Conservation (phyloP, 2,797 vertebrate genomes). For the Oreochromis mossambicus region DNA sequence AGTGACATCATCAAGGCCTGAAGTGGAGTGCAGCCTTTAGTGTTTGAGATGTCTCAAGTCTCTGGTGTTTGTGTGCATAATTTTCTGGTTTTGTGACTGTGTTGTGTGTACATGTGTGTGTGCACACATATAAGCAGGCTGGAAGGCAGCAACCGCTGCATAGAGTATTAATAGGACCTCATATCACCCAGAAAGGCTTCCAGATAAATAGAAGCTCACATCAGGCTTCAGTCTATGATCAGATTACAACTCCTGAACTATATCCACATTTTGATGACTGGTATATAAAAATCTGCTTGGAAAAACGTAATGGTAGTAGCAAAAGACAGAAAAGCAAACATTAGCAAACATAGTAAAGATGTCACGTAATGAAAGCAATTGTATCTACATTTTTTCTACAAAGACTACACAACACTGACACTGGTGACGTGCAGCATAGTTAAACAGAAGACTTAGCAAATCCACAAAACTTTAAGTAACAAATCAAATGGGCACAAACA, state of each 20-base stretch:
- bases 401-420: not conserved
- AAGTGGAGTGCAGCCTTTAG: conserved; percentile 31
- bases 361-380: not conserved
- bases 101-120: not conserved
- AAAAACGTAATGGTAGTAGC: not conserved
- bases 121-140: conserved; percentile 2
- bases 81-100: conserved; percentile 19
- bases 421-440: not conserved
- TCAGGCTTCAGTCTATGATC: conserved; percentile 15
- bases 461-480: not conserved
- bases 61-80: conserved; percentile 25
- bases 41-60: conserved; percentile 28
- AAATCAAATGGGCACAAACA: not conserved
- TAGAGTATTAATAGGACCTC: conserved; percentile 66
- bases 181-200: conserved; percentile 53
- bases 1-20: conserved; percentile 40
- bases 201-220: conserved; percentile 49
- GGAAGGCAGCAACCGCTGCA: conserved; percentile 46
- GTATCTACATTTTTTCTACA: not conserved
- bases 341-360: not conserved
- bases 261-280: not conserved
- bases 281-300: not conserved
- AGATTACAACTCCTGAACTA: conserved; percentile 32
- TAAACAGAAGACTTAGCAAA: not conserved
- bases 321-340: not conserved